phyloP scores from a whole-genome alignment of 2,888 invertebrate species.

The Microctonus brassicae region DNA sequence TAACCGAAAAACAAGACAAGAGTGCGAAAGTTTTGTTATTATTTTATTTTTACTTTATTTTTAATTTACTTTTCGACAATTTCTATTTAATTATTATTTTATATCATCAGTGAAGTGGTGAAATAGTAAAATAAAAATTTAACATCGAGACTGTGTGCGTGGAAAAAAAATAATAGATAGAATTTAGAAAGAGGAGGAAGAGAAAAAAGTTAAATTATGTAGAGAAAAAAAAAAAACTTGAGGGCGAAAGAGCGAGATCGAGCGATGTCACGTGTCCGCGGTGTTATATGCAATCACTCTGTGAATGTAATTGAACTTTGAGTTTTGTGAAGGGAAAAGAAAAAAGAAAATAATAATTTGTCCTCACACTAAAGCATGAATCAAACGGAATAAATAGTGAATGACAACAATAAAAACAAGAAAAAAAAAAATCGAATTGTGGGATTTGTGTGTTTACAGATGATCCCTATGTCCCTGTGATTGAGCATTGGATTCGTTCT shows the following conservation, averaged over 20 bases:
- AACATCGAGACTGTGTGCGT: not conserved
- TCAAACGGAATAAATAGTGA: not conserved
- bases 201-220: not conserved
- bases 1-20: not conserved
- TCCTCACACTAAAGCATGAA: not conserved
- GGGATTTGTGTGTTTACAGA: constrained; percentile 43
- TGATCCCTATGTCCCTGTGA: constrained; percentile 36
- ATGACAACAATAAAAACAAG: not conserved
- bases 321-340: not conserved
- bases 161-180: not conserved
- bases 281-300: not conserved
- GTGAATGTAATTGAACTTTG: not conserved
- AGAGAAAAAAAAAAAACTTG: not conserved
- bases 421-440: not conserved
- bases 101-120: constrained; percentile 13
- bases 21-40: not conserved
- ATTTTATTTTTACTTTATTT: not conserved
- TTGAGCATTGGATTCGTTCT: constrained; percentile 13
- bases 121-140: constrained; percentile 1
- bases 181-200: not conserved
- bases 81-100: not conserved
- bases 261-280: not conserved
- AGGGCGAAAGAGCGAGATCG: not conserved
- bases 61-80: not conserved
- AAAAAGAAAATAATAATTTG: not conserved